Base-by-base conservation (phyloP, 2,888 invertebrate genomes). In the Chrysomela aeneicollis region DNA sequence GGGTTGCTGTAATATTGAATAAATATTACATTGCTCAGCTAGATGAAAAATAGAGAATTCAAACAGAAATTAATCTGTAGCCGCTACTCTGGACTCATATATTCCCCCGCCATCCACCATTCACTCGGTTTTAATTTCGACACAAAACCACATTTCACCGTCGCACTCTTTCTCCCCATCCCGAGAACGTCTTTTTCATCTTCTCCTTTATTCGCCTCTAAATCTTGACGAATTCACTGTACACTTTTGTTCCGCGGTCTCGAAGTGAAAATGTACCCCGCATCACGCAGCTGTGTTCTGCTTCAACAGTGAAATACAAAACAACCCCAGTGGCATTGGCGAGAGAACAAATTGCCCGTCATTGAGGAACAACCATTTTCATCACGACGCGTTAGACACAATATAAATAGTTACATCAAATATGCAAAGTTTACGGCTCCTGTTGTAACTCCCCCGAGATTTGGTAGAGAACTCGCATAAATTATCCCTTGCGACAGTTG, bases 341-440 rank as follows among this genome's bases (percentile, higher is more conserved):
- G 63, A 63, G 54, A 67, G 63, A 67, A 70, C 69, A 70, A 70
- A 70, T 70, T 70, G 64, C 69, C 65, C 67, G 69, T 67, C 69
- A 70, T 67, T 67, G 67, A 66, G 67, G 65, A 64, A 67, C 67
- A 69, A 65, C 69, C 69, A 69, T 69, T 69, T 66, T 69, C 69
- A 67, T 69, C 69, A 67, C 67, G 65, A 69, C 63, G 67, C 67
- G 67, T 69, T 69, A 67, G 69, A 63, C 69, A 71, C 68, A 65
- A 71, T 67, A 71, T 71, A 67, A 68, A 68, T 68, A 71, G 66
- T 68, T 68, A 67, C 68, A 70, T 70, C 66, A 70, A 68, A 70
- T 67, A 70, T 70, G 68, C 55, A 46, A 65, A 71, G 65, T 71
- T 71, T 69, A 67, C 67, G 68, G 67, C 64, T 68, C 63, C 66